A percentile compares a stretch with the other conserved stretches of the same genome.
These are phyloP conservation scores for Manis crassicaudata DNA, from an alignment of 2,797 vertebrate species.

Conservation along the genomic window DNA sequence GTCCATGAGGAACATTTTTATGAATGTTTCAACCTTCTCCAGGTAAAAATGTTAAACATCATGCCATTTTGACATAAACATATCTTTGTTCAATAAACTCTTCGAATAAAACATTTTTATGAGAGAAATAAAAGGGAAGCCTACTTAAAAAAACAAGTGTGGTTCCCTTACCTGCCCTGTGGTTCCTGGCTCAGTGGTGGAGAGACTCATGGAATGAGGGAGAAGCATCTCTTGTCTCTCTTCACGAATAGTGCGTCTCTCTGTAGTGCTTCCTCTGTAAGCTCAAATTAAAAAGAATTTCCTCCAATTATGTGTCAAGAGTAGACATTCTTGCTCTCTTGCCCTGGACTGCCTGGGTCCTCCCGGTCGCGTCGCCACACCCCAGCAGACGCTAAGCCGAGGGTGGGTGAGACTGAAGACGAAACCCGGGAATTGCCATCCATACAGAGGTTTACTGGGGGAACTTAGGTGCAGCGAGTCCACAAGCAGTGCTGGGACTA, in stretches of 20 bases:
- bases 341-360: neutral
- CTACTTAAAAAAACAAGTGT: neutral
- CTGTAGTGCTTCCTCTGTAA: neutral
- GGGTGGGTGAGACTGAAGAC: too few species aligned
- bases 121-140: conserved; percentile 14
- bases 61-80: neutral
- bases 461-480: too few species aligned
- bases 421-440: too few species aligned
- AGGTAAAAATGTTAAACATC: neutral
- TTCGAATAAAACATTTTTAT: neutral
- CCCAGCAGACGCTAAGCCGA: too few species aligned
- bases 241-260: neutral
- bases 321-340: neutral
- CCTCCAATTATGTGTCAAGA: too few species aligned
- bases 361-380: neutral
- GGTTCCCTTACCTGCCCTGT: neutral
- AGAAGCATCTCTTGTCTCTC: neutral
- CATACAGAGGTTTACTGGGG: too few species aligned
- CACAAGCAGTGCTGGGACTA: too few species aligned
- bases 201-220: neutral
- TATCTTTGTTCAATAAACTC: neutral
- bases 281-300: too few species aligned
- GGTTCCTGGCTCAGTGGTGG: neutral
- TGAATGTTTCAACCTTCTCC: neutral
- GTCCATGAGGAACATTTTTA: neutral